Evolutionary conservation across 2,888 invertebrate genomes (phyloP), one percentile per base, ranked within the genome.

Genomic region (Actias luna): DNA sequence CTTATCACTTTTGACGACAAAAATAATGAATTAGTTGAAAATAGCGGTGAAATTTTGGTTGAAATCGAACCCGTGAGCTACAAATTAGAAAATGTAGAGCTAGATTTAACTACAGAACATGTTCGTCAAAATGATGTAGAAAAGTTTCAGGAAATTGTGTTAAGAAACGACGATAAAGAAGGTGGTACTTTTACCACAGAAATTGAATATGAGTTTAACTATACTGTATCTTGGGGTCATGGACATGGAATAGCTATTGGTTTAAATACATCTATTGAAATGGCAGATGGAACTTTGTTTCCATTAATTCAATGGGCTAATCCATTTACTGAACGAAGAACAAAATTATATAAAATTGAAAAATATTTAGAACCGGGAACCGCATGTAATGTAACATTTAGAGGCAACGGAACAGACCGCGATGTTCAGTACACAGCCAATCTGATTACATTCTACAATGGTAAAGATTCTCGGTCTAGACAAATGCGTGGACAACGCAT

Each of bases 51-150:
- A 79, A 94, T 98, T 60, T 89, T 98, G 31, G 94, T 96, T 8
- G 97, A 97, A 89, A 94, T 95, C 0, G 97, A 97, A 82, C 97
- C 97, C 0, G 91, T 94, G 39, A 93, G 94, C 64, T 98, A 98
- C 80, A 96, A 96, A 82, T 85, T 97, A 72, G 94, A 94, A 63
- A 92, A 93, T 64, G 94, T 96, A n/a, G 93, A 93, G 70, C 88
- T 95, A 71, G 94, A 94, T 71, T 83, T 86, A 50, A 77, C 82
- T 62, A 94, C 94, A 62, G 90, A 93, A 68, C 93, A 93, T 61
- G 86, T 93, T 18, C 85, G 88, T 8, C 90, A 89, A 68, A 74
- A 70, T 3, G 93, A 93, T 69, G 88, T 93, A 8, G 91, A 93
- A 64, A 86, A 94, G 59, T 87, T 95, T 70, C 94, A 93, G 72